Evolutionary conservation across 2,888 invertebrate species (phyloP), one percentile per base, ranked within the genome.

Genomic region (Liposcelis brunnea): DNA sequence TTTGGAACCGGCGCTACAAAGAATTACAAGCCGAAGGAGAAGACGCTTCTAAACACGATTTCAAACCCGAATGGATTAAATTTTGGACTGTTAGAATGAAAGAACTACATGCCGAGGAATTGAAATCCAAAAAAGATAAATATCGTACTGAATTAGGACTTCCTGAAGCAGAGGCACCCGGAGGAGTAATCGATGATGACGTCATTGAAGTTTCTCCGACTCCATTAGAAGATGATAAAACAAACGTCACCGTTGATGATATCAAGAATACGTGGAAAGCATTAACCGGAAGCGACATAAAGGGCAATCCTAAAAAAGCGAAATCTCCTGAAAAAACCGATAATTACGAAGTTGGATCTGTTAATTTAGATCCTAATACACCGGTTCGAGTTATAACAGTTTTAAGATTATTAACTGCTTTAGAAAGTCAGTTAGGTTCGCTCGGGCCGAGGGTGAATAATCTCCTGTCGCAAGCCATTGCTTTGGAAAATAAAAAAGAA

Each of bases 41-140:
- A 59, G 84, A 89, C 59, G 78, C 83, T 0, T 70, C 77, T 31
- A 78, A 77, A 51, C 76, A 86, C 58, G 86, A 89, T 57, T 89
- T 84, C 59, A 86, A 86, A 54, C 82, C 85, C 1, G 89, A 89
- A 56, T 89, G 89, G 89, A 85, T 86, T 44, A 64, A 73, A 43
- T 86, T 75, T 60, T 89, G 89, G 89, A 83, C 82, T 54, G 73
- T 73, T 48, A 72, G 83, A 10, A 82, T 86, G 77, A 75, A 78
- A 46, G 83, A 84, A 51, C 61, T 89, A 6, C 80, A 84, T 56
- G 71, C 74, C 21, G 73, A 74, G 11, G 78, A 84, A 54, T 57
- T 84, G 3, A 72, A 74, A 46, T 63, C 66, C 12, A 69, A 75
- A 47, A 75, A 81, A 51, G 70, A 72, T 44, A 83, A 82, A 51